phyloP scores from a whole-genome alignment of 2,888 invertebrate species.

The Bugula neritina region DNA sequence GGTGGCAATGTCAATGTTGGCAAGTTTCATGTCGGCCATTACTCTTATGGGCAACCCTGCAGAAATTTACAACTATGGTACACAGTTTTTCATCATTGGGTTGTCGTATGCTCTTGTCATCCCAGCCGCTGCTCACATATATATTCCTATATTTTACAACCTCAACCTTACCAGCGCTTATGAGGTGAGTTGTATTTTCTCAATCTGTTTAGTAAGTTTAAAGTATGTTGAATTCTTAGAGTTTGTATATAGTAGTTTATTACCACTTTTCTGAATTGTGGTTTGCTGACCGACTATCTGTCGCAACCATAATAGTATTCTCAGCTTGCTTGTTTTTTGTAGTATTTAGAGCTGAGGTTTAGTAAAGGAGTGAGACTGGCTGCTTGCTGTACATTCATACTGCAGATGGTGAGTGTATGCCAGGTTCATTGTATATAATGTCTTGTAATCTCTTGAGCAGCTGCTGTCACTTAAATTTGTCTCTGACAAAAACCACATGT shows the following conservation, averaged over 20 bases:
- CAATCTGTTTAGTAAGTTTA: too few species aligned
- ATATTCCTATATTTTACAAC: constrained; percentile 41
- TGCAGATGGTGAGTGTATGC: constrained; percentile 73
- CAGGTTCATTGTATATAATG: constrained; percentile 13
- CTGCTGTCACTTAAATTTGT: background rate
- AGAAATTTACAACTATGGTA: constrained; percentile 49
- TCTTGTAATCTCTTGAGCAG: constrained; percentile 1
- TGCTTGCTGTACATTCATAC: constrained; percentile 75
- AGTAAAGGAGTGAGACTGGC: constrained; percentile 68
- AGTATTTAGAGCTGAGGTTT: constrained; percentile 83
- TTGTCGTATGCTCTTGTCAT: constrained; percentile 46
- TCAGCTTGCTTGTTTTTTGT: constrained; percentile 44
- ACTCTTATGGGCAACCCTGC: constrained; percentile 49
- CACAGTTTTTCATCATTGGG: constrained; percentile 46
- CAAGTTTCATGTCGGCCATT: constrained; percentile 52
- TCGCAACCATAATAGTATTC: too few species aligned
- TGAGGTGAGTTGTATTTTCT: too few species aligned
- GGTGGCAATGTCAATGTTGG: constrained; percentile 48
- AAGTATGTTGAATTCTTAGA: too few species aligned
- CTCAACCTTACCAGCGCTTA: constrained; percentile 43
- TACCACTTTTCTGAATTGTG: too few species aligned
- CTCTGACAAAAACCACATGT: too few species aligned
- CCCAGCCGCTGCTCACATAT: constrained; percentile 41
- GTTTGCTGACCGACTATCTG: too few species aligned
- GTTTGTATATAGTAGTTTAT: too few species aligned